These are phyloP conservation scores for Leptonema lineaticorne DNA, from an alignment of 1,140 invertebrate species.

Conservation along the genomic window DNA sequence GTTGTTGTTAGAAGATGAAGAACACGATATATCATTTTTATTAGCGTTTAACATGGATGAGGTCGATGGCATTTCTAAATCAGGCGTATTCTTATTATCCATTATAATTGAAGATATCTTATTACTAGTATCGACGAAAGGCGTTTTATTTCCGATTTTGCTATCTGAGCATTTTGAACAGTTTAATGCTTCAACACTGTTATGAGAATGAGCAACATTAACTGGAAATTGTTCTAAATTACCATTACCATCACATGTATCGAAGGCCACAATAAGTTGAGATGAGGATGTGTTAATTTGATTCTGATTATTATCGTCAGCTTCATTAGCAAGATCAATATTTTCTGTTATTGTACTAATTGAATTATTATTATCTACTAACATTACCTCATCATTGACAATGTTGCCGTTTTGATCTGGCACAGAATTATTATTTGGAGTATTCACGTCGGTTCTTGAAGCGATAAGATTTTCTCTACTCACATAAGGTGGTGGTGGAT, in stretches of 20 bases:
- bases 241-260: conserved; percentile 24
- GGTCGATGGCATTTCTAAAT: neutral
- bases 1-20: neutral
- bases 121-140: too few relatives aligned
- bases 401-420: neutral
- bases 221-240: conserved; percentile 8
- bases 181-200: neutral
- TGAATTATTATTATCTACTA: neutral
- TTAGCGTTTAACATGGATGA: neutral
- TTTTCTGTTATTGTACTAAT: neutral
- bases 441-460: conserved; percentile 1
- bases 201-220: neutral
- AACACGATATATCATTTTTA: neutral
- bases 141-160: neutral
- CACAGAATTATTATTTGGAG: neutral
- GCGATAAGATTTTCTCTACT: conserved; percentile 51
- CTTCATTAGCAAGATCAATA: neutral
- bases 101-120: too few relatives aligned
- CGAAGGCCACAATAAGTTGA: neutral
- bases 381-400: neutral
- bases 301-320: neutral
- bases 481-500: conserved; percentile 60
- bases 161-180: neutral
- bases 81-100: neutral
- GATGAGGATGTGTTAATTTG: neutral